These are phyloP conservation scores for Clarias magur DNA, from an alignment of 2,113 vertebrate genomes.

Conservation along the genomic window DNA sequence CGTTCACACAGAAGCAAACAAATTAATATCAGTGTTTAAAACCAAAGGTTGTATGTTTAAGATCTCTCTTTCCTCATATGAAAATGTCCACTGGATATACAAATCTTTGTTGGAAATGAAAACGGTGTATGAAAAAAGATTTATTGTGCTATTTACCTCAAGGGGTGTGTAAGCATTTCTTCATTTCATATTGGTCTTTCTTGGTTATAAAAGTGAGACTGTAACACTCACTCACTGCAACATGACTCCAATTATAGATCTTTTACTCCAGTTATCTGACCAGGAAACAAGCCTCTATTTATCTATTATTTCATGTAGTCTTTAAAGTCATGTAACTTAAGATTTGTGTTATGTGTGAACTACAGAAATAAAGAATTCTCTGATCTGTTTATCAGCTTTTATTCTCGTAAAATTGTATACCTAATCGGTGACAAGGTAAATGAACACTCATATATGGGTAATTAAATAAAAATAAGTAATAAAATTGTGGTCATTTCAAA, in stretches of 20 bases:
- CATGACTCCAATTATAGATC: neutral
- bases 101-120: neutral
- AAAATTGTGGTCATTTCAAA: neutral
- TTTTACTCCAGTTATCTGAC: neutral
- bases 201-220: neutral
- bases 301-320: slow-evolving; percentile 18
- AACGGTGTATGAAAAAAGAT: neutral
- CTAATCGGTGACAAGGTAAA: neutral
- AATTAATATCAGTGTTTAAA: slow-evolving; percentile 40
- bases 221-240: neutral
- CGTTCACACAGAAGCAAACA: slow-evolving; percentile 42
- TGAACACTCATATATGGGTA: neutral
- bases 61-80: neutral
- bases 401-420: neutral
- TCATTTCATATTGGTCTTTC: neutral
- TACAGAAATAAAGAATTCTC: slow-evolving; percentile 54
- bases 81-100: neutral
- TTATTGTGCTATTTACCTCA: neutral
- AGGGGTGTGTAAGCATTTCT: neutral
- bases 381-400: neutral
- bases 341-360: slow-evolving; percentile 31
- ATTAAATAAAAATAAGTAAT: neutral
- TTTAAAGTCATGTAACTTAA: neutral
- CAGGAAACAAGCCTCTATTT: slow-evolving; percentile 15
- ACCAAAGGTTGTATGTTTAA: slow-evolving; percentile 4